These are phyloP conservation scores for Bruchidius siliquastri DNA, from an alignment of 2,888 invertebrate genomes.

Conservation along the genomic window DNA sequence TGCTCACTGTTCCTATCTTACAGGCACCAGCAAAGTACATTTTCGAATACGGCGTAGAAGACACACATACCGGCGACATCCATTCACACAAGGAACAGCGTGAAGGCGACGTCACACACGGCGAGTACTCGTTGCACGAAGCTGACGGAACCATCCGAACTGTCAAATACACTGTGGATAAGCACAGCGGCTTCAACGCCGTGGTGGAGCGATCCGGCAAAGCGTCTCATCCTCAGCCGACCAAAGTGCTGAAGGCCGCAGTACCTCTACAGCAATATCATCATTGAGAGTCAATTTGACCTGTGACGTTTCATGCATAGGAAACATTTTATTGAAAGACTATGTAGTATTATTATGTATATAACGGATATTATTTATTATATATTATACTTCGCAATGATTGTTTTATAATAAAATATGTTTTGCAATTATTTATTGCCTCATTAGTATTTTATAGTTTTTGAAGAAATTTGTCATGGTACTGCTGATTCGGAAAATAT, in stretches of 20 bases:
- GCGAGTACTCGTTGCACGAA: slow-evolving; percentile 55
- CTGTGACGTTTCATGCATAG: too few species aligned
- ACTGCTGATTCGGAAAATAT: too few species aligned
- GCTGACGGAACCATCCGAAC: slow-evolving; percentile 55
- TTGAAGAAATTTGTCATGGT: too few species aligned
- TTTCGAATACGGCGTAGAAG: slow-evolving; percentile 55
- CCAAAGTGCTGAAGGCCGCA: neutral
- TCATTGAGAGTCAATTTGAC: neutral
- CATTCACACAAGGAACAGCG: slow-evolving; percentile 54
- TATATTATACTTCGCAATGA: neutral
- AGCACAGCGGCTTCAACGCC: slow-evolving; percentile 51
- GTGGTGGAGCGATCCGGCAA: slow-evolving; percentile 49
- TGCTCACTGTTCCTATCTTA: slow-evolving; percentile 17
- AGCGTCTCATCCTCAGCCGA: slow-evolving; percentile 12
- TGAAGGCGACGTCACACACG: slow-evolving; percentile 53
- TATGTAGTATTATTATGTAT: neutral
- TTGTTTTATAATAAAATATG: neutral
- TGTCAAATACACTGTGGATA: slow-evolving; percentile 56
- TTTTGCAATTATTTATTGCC: neutral
- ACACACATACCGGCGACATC: slow-evolving; percentile 54
- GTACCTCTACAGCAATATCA: neutral
- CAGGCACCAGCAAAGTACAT: slow-evolving; percentile 54
- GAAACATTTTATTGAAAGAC: neutral
- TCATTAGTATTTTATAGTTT: too few species aligned
- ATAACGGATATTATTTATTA: neutral